Conservation (phyloP, 64 coral and sea anemone genomes). For the Platygyra sinensis region DNA sequence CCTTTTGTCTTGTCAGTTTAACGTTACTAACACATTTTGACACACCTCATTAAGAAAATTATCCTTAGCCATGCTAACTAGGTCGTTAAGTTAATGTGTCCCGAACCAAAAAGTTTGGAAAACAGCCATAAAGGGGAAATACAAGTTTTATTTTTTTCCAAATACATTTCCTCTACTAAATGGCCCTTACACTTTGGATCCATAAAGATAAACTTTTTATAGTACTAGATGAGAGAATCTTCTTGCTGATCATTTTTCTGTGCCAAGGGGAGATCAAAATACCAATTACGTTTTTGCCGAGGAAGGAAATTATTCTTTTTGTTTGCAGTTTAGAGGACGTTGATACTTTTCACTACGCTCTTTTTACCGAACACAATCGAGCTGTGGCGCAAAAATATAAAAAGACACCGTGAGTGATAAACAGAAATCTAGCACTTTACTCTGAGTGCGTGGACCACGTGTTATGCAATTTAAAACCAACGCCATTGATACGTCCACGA, state of each 20-base stretch:
- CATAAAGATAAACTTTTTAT: background rate
- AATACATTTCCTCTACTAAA: no score
- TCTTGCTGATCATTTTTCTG: background rate
- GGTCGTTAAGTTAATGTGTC: conserved; percentile 7
- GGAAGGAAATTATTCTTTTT: no score
- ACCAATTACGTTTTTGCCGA: no score
- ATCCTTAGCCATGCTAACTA: background rate
- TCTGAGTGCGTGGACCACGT: background rate
- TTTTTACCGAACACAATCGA: no score
- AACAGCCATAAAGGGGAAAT: no score
- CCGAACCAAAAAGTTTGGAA: no score
- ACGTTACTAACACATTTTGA: conserved; percentile 5
- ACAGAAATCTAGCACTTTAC: background rate
- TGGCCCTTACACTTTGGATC: background rate
- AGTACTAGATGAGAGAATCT: background rate
- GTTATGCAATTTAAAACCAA: background rate
- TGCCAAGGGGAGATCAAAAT: no score
- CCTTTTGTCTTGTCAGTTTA: background rate
- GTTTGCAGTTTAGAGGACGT: no score
- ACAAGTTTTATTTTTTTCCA: no score
- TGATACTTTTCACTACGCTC: no score
- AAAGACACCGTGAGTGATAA: no score
- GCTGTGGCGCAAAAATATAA: no score
- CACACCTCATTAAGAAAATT: conserved; percentile 5
- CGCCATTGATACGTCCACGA: background rate